Conservation (phyloP, 2,797 vertebrate genomes). For the Emys orbicularis region DNA sequence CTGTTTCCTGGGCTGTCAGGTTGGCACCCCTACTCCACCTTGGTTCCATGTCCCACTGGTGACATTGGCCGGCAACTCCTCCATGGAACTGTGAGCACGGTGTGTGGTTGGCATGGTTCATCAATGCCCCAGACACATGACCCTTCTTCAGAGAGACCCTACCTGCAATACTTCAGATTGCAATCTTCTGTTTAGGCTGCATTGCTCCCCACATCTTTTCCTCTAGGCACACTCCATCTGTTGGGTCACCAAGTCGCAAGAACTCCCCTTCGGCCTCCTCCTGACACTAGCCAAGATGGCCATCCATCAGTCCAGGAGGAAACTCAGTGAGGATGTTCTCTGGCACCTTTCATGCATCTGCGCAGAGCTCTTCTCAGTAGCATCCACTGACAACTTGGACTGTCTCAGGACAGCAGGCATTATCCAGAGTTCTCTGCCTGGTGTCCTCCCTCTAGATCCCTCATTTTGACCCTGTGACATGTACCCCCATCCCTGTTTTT, state of each 20-base stretch:
- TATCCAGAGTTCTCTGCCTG: background rate
- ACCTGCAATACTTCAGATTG: background rate
- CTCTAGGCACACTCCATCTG: background rate
- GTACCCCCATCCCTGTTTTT: background rate
- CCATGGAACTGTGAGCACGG: background rate
- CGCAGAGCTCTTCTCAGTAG: accelerated
- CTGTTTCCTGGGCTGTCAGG: accelerated
- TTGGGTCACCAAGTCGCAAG: background rate
- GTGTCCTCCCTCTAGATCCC: background rate
- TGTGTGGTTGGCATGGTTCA: background rate
- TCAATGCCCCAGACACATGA: background rate
- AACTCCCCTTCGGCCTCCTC: background rate
- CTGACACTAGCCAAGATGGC: background rate
- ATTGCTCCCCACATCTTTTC: background rate
- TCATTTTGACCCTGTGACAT: background rate
- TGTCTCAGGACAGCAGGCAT: accelerated
- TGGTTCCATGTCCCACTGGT: background rate
- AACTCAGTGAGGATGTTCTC: background rate
- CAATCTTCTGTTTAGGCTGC: background rate
- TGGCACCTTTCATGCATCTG: background rate
- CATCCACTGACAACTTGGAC: background rate
- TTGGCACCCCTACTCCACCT: background rate
- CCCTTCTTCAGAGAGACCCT: background rate
- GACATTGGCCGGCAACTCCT: background rate
- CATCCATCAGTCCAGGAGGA: background rate